Percentiles rank a stretch among this genome's conserved stretches.
Evolutionary conservation across 2,797 vertebrate species (phyloP).

Genomic region (Nyctibius grandis): DNA sequence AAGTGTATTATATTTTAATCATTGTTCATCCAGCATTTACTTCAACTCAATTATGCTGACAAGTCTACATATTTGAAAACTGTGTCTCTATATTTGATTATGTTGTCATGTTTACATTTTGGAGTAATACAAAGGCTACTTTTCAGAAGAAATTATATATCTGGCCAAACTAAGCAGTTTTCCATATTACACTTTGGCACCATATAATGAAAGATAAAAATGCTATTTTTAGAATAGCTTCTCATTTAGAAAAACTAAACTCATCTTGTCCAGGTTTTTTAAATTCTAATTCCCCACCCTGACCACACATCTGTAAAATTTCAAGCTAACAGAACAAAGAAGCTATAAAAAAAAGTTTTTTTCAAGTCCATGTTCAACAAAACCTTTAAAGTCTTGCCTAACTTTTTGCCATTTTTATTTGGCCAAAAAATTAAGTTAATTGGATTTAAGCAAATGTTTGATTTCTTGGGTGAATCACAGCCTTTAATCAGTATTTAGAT

Average conservation of each 20-base stretch:
- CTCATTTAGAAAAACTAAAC: neutral
- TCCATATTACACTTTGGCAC: neutral
- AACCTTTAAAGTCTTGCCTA: neutral
- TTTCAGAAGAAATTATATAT: neutral
- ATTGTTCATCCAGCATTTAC: neutral
- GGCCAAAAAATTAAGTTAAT: neutral
- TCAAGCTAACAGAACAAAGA: neutral
- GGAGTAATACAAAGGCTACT: fast-evolving
- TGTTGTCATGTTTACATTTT: neutral
- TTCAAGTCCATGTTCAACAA: neutral
- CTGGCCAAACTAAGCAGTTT: neutral
- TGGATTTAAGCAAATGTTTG: neutral
- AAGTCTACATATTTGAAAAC: neutral
- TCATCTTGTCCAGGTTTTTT: neutral
- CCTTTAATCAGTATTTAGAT: neutral
- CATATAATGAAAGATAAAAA: neutral
- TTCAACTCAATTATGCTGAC: neutral
- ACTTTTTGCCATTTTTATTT: neutral
- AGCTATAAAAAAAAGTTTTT: neutral
- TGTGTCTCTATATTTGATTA: neutral
- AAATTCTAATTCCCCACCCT: neutral
- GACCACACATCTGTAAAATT: neutral
- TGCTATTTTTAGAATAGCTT: neutral
- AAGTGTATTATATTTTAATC: neutral
- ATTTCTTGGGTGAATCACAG: neutral